These are phyloP conservation scores for Nephrotoma flavescens DNA, from an alignment of 2,888 invertebrate species.

Conservation along the genomic window DNA sequence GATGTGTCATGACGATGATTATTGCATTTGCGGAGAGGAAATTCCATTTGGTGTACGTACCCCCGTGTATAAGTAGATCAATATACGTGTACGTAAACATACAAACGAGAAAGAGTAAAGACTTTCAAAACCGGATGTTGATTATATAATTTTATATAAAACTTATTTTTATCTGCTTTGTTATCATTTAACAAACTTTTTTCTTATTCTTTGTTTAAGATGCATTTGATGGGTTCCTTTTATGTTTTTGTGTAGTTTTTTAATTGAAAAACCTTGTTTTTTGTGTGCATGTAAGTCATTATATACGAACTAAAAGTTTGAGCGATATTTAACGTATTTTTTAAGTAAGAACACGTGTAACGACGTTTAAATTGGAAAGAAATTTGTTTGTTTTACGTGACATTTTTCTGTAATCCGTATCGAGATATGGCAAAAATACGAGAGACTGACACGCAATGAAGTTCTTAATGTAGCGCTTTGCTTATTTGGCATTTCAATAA, in stretches of 20 bases:
- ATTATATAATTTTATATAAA: neutral
- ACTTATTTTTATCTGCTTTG: neutral
- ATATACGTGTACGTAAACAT: neutral
- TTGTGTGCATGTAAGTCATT: neutral
- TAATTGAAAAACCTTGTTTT: neutral
- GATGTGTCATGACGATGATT: neutral
- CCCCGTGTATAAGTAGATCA: neutral
- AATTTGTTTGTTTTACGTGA: neutral
- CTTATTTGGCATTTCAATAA: neutral
- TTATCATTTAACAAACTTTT: neutral
- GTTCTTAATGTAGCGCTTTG: neutral
- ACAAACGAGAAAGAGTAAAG: neutral
- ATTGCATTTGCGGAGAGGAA: neutral
- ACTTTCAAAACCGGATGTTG: neutral
- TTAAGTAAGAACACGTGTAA: neutral
- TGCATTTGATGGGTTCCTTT: neutral
- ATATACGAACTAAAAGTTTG: neutral
- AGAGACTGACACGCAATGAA: neutral
- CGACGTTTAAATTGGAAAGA: neutral
- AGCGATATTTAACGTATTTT: neutral
- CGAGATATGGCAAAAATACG: neutral
- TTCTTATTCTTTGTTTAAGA: neutral
- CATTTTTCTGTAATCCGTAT: neutral
- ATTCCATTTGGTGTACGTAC: neutral
- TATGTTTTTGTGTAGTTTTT: neutral